Evolutionary conservation across 2,888 invertebrate genomes (phyloP).

Genomic region (Camptogramma bilineatum): DNA sequence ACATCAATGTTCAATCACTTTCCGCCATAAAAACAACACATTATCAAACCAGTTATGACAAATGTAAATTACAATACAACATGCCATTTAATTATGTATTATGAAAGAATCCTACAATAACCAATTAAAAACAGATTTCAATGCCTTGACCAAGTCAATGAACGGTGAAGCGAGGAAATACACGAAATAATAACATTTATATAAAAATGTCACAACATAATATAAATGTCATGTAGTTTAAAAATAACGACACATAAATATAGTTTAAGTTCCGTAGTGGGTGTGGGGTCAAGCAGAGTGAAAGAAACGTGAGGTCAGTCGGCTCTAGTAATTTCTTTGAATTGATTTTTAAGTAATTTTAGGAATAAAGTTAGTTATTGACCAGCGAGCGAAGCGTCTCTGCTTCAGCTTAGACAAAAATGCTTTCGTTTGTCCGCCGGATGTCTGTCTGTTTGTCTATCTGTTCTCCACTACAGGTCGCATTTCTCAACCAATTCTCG

Average conservation of each 20-base stretch:
- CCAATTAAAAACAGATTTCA: constrained; percentile 6
- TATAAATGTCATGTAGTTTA: constrained; percentile 24
- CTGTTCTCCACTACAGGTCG: no score
- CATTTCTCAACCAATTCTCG: no score
- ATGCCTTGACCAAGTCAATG: constrained; percentile 33
- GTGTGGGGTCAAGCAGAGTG: constrained; percentile 24
- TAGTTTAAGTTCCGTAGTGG: constrained; percentile 10
- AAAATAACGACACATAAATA: constrained; percentile 17
- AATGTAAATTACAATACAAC: constrained; percentile 6
- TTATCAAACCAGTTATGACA: constrained; percentile 11
- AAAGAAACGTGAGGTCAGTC: constrained; percentile 5
- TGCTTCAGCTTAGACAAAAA: no score
- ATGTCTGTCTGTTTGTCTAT: no score
- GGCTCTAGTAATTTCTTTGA: not conserved
- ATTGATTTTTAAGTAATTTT: not conserved
- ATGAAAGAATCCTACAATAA: constrained; percentile 10
- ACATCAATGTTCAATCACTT: no score
- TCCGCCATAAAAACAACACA: not conserved
- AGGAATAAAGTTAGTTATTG: no score
- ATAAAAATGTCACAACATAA: constrained; percentile 16
- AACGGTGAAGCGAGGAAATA: constrained; percentile 25
- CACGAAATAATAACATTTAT: constrained; percentile 4
- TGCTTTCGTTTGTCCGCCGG: no score
- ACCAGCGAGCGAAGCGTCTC: no score
- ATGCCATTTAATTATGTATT: constrained; percentile 18